Evolutionary conservation across 2,797 vertebrate genomes (phyloP).

Genomic region (Notamacropus eugenii): DNA sequence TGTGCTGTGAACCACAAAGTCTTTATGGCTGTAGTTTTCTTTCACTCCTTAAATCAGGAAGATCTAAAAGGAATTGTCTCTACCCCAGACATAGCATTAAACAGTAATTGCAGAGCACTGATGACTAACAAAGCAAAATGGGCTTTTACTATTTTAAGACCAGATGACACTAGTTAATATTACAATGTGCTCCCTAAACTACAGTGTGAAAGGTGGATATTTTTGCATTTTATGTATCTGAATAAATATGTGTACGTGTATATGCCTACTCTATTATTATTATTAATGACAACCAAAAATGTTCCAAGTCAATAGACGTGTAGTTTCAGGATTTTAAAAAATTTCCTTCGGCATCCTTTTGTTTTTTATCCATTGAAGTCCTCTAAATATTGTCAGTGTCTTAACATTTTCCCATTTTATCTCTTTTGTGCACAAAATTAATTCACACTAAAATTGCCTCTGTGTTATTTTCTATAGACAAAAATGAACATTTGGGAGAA

Average conservation of each 20-base stretch:
- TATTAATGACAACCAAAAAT: neutral
- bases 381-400: neutral
- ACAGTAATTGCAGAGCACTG: neutral
- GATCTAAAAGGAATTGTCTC: slow-evolving; percentile 23
- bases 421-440: neutral
- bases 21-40: slow-evolving; percentile 2
- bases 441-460: neutral
- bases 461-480: neutral
- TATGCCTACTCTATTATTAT: neutral
- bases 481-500: neutral
- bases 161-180: neutral
- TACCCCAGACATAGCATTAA: slow-evolving; percentile 47
- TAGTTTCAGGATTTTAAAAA: neutral
- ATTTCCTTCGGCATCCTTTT: neutral
- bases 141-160: neutral
- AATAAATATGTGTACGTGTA: neutral
- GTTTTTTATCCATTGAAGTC: neutral
- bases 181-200: neutral
- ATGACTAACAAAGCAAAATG: neutral
- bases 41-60: slow-evolving; percentile 42
- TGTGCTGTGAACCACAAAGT: slow-evolving; percentile 3
- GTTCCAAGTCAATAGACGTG: neutral
- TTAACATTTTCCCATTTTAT: neutral
- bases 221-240: neutral
- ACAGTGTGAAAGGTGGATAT: neutral